Evolutionary conservation across 2,888 invertebrate genomes (phyloP), one percentile per base, ranked within the genome.

Genomic region (Idaea biselata): DNA sequence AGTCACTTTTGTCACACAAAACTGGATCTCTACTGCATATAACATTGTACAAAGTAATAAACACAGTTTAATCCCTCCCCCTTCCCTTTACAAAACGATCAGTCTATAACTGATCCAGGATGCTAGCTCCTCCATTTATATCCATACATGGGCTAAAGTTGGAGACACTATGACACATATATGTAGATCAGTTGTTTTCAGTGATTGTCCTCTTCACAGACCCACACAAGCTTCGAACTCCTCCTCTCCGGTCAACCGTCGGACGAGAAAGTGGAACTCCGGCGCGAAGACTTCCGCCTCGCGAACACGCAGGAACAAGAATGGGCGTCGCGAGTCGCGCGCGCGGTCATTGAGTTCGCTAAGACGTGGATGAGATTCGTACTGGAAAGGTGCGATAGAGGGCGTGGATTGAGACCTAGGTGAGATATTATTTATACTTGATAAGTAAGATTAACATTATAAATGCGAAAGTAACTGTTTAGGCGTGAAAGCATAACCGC

Each of bases 361-460:
- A 93, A 96, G 91, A 94, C 96, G 80, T 98, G 98, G 98, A 98
- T 98, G 97, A 93, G 94, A 63, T 98, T 98, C 84, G 97, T 97
- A 0, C 94, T 95, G 69, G 95, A 96, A 76, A 94, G 96, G 16
- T 98, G 97, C 81, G 98, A 98, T 79, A 88, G 96, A 0, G 97
- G 97, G 0, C 93, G 97, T 6, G 97, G 97, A 0, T 92, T 96
- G 71, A 87, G 97, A 18, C 97, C 97, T 0, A 90, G 93, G 92
- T 91, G 16, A 62, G 44, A 7, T 44, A 8, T 16, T 18, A 8
- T 16, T 16, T 0, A 16, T 54, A 16, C 6, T 16, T 54, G 16
- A 4, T 54, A n/a, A n/a, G n/a, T n/a, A n/a, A n/a, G n/a, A n/a
- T n/a, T n/a, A n/a, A n/a, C n/a, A n/a, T n/a, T n/a, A n/a, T n/a